Percentiles rank a stretch among this genome's conserved stretches.
phyloP scores from a whole-genome alignment of 2,888 invertebrate species.

The Melieria crassipennis region DNA sequence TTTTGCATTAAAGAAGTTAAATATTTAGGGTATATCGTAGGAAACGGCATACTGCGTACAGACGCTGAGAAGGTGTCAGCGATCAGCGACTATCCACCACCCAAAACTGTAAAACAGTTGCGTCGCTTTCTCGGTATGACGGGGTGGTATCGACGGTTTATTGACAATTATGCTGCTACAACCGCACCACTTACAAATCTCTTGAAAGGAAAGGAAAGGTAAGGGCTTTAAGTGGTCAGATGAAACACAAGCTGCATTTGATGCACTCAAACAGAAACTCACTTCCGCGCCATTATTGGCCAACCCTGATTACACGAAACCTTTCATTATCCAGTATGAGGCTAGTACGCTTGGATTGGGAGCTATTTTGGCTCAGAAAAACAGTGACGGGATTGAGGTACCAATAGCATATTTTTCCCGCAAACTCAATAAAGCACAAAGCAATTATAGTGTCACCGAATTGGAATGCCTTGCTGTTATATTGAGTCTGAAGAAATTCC shows the following conservation, averaged over 20 bases:
- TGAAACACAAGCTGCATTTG: constrained; percentile 23
- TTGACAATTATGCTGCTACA: constrained; percentile 17
- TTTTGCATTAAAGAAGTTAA: constrained; percentile 28
- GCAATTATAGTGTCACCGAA: constrained; percentile 33
- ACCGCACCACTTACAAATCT: constrained; percentile 15
- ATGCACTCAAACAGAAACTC: constrained; percentile 19
- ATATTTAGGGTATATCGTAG: constrained; percentile 23
- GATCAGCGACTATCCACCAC: constrained; percentile 13
- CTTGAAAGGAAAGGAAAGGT: constrained; percentile 10
- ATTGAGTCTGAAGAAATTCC: constrained; percentile 7
- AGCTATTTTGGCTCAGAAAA: constrained; percentile 27
- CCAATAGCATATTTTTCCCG: constrained; percentile 33
- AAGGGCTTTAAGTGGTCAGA: constrained; percentile 26
- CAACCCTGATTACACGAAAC: constrained; percentile 23
- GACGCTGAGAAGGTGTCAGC: constrained; percentile 30
- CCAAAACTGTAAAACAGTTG: constrained; percentile 18
- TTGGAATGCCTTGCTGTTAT: constrained; percentile 26
- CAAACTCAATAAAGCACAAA: constrained; percentile 32
- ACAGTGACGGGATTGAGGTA: constrained; percentile 17
- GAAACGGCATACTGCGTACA: constrained; percentile 11
- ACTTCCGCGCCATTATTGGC: constrained; percentile 20
- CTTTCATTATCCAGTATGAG: constrained; percentile 37
- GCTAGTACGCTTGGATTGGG: constrained; percentile 33
- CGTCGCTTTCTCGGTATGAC: constrained; percentile 16
- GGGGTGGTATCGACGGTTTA: constrained; percentile 24